Evolutionary conservation across 2,797 vertebrate species (phyloP).

Genomic region (Sciurus carolinensis): DNA sequence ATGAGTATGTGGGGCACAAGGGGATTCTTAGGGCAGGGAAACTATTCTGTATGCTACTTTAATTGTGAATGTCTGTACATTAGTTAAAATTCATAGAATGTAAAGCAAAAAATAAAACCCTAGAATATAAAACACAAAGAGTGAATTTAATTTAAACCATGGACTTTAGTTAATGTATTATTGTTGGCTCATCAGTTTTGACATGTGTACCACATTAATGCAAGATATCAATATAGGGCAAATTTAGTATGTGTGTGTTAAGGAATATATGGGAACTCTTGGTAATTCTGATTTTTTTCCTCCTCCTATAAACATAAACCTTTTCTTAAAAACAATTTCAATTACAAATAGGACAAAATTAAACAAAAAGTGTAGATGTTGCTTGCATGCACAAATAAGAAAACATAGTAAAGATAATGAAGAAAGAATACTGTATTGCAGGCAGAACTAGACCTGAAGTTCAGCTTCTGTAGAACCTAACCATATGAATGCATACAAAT

Average conservation of each 20-base stretch:
- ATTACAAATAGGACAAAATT: not conserved
- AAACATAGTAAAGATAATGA: not conserved
- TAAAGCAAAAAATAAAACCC: not conserved
- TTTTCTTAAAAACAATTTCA: not conserved
- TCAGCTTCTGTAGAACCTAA: not conserved
- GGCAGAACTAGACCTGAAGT: not conserved
- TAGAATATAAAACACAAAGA: not conserved
- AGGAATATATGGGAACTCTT: not conserved
- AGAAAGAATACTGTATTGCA: not conserved
- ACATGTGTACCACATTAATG: not conserved
- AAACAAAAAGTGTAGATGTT: not conserved
- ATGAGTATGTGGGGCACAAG: not conserved
- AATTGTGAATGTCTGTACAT: not conserved
- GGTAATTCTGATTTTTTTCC: not conserved
- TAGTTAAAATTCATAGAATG: not conserved
- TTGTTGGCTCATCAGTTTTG: not conserved
- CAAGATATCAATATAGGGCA: not conserved
- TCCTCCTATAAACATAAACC: not conserved
- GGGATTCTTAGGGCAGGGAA: not conserved
- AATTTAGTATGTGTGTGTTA: not conserved
- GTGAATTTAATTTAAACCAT: not conserved
- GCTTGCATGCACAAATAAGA: not conserved
- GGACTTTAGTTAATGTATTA: not conserved
- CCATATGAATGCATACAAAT: not conserved
- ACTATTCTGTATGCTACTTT: not conserved